phyloP scores from a whole-genome alignment of 2,113 vertebrate species.

The Erythrolamprus reginae region DNA sequence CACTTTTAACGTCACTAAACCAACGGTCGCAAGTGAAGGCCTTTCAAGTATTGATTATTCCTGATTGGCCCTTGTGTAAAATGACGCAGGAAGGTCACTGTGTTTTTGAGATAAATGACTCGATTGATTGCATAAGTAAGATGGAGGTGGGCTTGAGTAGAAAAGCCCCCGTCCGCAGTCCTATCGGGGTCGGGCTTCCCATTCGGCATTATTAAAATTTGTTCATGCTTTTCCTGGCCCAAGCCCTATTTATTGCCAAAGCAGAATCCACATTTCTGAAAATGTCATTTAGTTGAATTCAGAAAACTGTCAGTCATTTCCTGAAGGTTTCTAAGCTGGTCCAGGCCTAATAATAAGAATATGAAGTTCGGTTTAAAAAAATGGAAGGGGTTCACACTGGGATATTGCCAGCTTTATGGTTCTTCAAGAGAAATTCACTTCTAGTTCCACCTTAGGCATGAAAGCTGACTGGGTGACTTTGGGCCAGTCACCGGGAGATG shows the following conservation, averaged over 20 bases:
- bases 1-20: not conserved
- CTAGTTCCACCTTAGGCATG: not conserved
- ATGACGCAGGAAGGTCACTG: not conserved
- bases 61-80: not conserved
- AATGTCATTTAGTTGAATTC: not conserved
- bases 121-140: not conserved
- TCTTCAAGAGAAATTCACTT: not conserved
- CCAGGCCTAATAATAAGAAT: not conserved
- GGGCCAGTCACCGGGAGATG: not conserved
- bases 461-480: not conserved
- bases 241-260: fast-evolving
- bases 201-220: not conserved
- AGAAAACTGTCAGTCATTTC: not conserved
- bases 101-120: not conserved
- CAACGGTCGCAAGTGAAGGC: not conserved
- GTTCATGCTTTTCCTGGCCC: fast-evolving
- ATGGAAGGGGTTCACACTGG: not conserved
- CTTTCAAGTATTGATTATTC: not conserved
- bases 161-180: not conserved
- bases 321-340: not conserved
- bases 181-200: not conserved
- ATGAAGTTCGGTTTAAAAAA: not conserved
- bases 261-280: not conserved
- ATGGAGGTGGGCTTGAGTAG: not conserved
- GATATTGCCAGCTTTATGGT: not conserved